Percentiles rank a stretch among this genome's conserved stretches.
Conservation (phyloP, 2,113 vertebrate genomes). For the Gobio gobio region DNA sequence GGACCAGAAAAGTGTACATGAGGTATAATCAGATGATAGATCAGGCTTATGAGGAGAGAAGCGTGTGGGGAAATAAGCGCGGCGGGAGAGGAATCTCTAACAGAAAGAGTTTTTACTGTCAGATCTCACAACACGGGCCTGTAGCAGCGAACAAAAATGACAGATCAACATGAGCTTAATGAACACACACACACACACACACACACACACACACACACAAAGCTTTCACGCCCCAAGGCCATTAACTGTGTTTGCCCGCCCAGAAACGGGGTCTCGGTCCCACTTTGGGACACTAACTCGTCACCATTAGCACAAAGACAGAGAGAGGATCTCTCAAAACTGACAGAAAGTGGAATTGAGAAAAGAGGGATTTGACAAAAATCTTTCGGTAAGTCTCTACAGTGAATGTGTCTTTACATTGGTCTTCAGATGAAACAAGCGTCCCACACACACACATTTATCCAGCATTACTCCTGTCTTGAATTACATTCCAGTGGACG, state of each 20-base stretch:
- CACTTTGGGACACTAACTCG: conserved; percentile 38
- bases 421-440: conserved; percentile 3
- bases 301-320: conserved; percentile 2
- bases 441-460: conserved; percentile 43
- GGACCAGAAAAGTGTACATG: not conserved
- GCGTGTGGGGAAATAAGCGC: not conserved
- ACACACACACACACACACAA: conserved; percentile 74
- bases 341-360: no score
- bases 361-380: not conserved
- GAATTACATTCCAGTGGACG: conserved; percentile 70
- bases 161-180: conserved; percentile 85
- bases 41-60: not conserved
- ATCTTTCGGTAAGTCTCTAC: not conserved
- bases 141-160: conserved; percentile 76
- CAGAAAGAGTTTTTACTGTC: not conserved
- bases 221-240: conserved; percentile 46
- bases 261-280: conserved; percentile 46
- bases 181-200: conserved; percentile 80
- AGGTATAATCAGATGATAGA: not conserved
- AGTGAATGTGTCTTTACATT: not conserved
- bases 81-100: conserved; percentile 23
- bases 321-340: not conserved
- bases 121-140: conserved; percentile 68
- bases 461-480: conserved; percentile 72
- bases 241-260: conserved; percentile 39